Percentiles rank a stretch among this genome's conserved stretches.
Evolutionary conservation across 2,888 invertebrate genomes (phyloP).

Genomic region (Pterostichus niger): DNA sequence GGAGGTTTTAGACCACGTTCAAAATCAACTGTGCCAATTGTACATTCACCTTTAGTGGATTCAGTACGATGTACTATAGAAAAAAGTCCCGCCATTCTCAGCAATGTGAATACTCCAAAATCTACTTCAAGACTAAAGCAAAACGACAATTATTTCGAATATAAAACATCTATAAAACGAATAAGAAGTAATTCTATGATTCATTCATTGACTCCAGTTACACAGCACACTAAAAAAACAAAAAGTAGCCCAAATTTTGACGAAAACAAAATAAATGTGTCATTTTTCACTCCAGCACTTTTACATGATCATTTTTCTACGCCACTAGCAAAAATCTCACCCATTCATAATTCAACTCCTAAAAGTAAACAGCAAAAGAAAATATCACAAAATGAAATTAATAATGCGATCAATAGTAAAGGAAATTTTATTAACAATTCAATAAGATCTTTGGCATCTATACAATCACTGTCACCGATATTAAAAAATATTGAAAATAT

Average conservation of each 20-base stretch:
- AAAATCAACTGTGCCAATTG: constrained; percentile 35
- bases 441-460: constrained; percentile 19
- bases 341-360: constrained; percentile 58
- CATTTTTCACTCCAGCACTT: constrained; percentile 58
- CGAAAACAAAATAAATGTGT: constrained; percentile 50
- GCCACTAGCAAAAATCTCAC: constrained; percentile 55
- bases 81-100: constrained; percentile 11
- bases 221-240: constrained; percentile 46
- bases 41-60: constrained; percentile 26
- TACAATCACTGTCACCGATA: constrained; percentile 55
- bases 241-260: constrained; percentile 51
- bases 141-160: constrained; percentile 41
- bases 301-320: constrained; percentile 53
- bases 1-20: constrained; percentile 49
- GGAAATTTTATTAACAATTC: constrained; percentile 19
- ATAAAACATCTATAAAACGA: constrained; percentile 64
- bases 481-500: constrained; percentile 22
- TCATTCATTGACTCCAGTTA: not conserved
- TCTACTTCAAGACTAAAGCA: constrained; percentile 42
- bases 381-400: constrained; percentile 48
- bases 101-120: not conserved
- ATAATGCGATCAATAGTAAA: constrained; percentile 33
- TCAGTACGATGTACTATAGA: constrained; percentile 5
- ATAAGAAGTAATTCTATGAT: constrained; percentile 53
- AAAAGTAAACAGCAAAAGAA: constrained; percentile 40